Conservation (phyloP, 2,113 vertebrate genomes). For the Amblyornis subalaris region DNA sequence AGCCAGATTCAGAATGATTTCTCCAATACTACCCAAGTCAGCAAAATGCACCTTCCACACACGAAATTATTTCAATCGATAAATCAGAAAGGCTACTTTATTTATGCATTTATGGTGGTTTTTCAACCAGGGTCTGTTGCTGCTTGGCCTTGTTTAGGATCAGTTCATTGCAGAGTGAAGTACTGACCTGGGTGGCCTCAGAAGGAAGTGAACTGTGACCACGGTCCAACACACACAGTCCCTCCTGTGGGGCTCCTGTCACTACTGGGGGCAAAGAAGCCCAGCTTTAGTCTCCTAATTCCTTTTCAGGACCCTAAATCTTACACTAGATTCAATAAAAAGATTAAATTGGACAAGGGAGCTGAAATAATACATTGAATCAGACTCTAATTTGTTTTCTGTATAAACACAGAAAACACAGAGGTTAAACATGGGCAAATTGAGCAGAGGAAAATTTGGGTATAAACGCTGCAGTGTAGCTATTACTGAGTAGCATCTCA, state of each 20-base stretch:
- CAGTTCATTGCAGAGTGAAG: background rate
- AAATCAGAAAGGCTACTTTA: background rate
- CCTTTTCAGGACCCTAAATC: background rate
- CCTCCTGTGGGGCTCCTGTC: background rate
- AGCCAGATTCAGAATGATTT: background rate
- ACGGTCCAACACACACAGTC: background rate
- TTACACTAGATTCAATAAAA: background rate
- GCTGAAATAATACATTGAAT: background rate
- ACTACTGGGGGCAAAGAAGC: background rate
- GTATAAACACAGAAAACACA: no score
- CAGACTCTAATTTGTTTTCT: background rate
- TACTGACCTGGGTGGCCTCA: background rate
- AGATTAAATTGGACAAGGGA: fast-evolving
- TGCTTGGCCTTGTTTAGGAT: background rate
- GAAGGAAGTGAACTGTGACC: background rate
- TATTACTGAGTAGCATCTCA: background rate
- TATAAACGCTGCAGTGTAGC: background rate
- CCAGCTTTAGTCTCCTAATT: background rate
- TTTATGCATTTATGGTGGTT: background rate
- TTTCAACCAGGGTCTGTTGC: background rate
- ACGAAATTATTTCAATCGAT: background rate
- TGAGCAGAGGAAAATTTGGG: background rate
- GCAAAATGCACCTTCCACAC: background rate
- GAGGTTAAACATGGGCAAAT: background rate
- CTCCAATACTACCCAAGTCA: background rate